A percentile compares a stretch with the other conserved stretches of the same genome.
Conservation (phyloP, 2,888 invertebrate genomes). For the Drosophila histrio region DNA sequence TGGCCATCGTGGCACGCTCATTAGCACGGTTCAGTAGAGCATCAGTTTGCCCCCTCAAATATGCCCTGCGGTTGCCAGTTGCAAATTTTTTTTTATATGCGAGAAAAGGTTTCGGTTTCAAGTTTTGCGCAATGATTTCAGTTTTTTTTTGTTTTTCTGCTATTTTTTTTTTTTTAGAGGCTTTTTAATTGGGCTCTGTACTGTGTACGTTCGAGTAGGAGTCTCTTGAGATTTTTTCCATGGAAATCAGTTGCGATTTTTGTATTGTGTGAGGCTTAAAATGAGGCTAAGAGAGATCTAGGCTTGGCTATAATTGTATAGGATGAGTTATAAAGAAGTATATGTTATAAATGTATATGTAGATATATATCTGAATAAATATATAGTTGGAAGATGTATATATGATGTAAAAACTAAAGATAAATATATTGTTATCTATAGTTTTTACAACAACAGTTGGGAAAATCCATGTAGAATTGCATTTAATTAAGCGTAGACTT, state of each 20-base stretch:
- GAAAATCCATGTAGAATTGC: too few species aligned
- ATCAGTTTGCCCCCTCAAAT: slow-evolving; percentile 4
- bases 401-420: too few species aligned
- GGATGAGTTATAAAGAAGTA: not conserved
- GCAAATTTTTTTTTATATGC: not conserved
- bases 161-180: slow-evolving; percentile 6
- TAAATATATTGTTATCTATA: too few species aligned
- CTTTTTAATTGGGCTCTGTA: slow-evolving; percentile 27
- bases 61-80: not conserved
- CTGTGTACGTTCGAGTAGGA: slow-evolving; percentile 15
- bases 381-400: not conserved
- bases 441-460: too few species aligned
- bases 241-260: slow-evolving; percentile 16
- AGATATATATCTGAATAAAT: not conserved
- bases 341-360: not conserved
- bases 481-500: too few species aligned
- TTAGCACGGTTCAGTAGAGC: slow-evolving; percentile 71
- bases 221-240: slow-evolving; percentile 12
- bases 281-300: not conserved
- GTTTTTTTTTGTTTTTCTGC: not conserved
- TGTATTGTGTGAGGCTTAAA: not conserved
- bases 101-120: slow-evolving; percentile 17
- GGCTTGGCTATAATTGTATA: not conserved
- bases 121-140: slow-evolving; percentile 14
- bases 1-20: slow-evolving; percentile 53